These are phyloP conservation scores for Onychomys arenicola DNA, from an alignment of 2,797 vertebrate species.

Conservation along the genomic window DNA sequence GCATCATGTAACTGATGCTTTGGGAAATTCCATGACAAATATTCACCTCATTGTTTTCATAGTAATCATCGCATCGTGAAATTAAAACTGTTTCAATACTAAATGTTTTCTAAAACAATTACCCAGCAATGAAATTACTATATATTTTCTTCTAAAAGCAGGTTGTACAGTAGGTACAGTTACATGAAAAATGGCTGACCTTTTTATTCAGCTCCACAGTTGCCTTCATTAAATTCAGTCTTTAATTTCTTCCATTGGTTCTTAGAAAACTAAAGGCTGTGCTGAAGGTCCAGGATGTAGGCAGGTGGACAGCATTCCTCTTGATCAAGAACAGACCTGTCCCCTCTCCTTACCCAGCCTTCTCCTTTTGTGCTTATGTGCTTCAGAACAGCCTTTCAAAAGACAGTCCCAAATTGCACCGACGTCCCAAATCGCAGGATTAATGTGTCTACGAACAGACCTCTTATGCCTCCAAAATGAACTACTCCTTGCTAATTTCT, in stretches of 20 bases:
- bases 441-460: conserved; percentile 92
- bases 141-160: conserved; percentile 62
- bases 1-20: conserved; percentile 56
- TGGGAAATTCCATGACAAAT: conserved; percentile 74
- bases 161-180: conserved; percentile 28
- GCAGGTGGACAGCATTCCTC: neutral
- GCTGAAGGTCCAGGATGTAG: conserved; percentile 23
- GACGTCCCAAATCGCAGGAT: conserved; percentile 93
- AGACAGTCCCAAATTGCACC: conserved; percentile 83
- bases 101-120: conserved; percentile 74
- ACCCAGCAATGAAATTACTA: conserved; percentile 71
- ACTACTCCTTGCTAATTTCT: conserved; percentile 95
- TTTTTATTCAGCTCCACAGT: conserved; percentile 61
- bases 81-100: conserved; percentile 71
- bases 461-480: conserved; percentile 94
- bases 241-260: conserved; percentile 55
- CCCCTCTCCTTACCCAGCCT: conserved; percentile 56
- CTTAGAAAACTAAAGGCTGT: neutral
- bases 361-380: conserved; percentile 74
- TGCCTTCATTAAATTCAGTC: conserved; percentile 45
- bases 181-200: conserved; percentile 60
- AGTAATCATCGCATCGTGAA: conserved; percentile 75
- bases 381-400: conserved; percentile 79
- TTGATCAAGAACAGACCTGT: conserved; percentile 71
- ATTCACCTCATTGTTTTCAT: conserved; percentile 68